Conservation (phyloP, 2,888 invertebrate genomes). For the Andrena hattorfiana region DNA sequence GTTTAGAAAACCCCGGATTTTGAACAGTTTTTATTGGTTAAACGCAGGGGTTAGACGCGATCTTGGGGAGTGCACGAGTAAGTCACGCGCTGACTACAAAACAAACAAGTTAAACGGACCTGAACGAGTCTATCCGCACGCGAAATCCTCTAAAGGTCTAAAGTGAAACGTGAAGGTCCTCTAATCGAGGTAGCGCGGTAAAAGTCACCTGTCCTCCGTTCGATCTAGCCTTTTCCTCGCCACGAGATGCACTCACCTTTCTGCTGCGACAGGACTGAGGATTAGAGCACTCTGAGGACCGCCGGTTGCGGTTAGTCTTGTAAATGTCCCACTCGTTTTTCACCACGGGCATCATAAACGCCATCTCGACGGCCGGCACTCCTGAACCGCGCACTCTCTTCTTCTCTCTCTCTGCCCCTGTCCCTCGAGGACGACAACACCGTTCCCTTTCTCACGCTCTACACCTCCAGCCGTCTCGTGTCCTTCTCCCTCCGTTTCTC, state of each 20-base stretch:
- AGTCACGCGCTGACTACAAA: background rate
- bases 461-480: background rate
- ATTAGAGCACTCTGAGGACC: slow-evolving; percentile 91
- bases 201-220: background rate
- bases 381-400: slow-evolving; percentile 47
- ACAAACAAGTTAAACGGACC: background rate
- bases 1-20: no score
- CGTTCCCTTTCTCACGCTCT: slow-evolving; percentile 30
- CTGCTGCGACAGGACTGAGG: slow-evolving; percentile 88
- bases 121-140: no score
- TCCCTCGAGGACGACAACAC: background rate
- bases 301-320: slow-evolving; percentile 92
- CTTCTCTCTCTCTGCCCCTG: slow-evolving; percentile 41
- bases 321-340: slow-evolving; percentile 98
- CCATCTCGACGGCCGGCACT: slow-evolving; percentile 87
- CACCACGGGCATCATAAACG: slow-evolving; percentile 98
- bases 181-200: background rate
- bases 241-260: slow-evolving; percentile 85
- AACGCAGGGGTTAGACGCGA: no score
- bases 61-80: background rate
- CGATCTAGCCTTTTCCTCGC: background rate
- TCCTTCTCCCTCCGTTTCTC: slow-evolving; percentile 46
- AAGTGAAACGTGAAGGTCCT: background rate
- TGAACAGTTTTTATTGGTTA: no score
- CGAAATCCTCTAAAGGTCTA: no score